Evolutionary conservation across 2,888 invertebrate genomes (phyloP).

Genomic region (Achlya flavicornis): DNA sequence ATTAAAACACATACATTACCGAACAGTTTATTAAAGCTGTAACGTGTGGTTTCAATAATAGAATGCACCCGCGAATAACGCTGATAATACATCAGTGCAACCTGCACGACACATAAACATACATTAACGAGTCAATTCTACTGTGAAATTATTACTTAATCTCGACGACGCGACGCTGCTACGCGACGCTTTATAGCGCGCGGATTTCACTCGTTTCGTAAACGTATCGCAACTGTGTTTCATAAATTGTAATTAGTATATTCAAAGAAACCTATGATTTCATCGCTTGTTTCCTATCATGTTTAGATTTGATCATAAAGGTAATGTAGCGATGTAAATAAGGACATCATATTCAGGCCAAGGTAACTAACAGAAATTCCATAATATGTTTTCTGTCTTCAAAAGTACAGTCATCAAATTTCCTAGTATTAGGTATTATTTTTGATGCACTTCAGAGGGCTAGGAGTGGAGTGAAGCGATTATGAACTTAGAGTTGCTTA

Average conservation of each 20-base stretch:
- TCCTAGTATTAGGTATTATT: no score
- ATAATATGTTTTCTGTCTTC: no score
- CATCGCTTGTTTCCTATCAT: background rate
- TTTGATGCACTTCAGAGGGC: no score
- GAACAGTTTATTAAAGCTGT: background rate
- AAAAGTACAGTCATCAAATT: no score
- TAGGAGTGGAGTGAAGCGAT: no score
- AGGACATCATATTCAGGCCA: background rate
- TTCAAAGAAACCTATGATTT: background rate
- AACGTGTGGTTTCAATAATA: constrained; percentile 4
- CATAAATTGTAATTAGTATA: background rate
- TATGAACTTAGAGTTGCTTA: no score
- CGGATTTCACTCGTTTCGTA: constrained; percentile 24
- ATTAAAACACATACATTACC: background rate
- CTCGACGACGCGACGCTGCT: constrained; percentile 25
- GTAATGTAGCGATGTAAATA: constrained; percentile 26
- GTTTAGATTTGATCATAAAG: background rate
- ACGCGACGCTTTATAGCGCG: constrained; percentile 19
- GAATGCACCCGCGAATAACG: constrained; percentile 12
- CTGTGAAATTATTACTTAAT: constrained; percentile 32
- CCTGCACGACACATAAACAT: constrained; percentile 14
- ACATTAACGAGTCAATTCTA: constrained; percentile 10
- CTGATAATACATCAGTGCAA: constrained; percentile 13
- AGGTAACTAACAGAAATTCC: background rate
- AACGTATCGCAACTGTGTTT: constrained; percentile 19